Percentiles rank a stretch among this genome's conserved stretches.
Evolutionary conservation across 2,113 vertebrate species (phyloP).

Genomic region (Galbula dea): DNA sequence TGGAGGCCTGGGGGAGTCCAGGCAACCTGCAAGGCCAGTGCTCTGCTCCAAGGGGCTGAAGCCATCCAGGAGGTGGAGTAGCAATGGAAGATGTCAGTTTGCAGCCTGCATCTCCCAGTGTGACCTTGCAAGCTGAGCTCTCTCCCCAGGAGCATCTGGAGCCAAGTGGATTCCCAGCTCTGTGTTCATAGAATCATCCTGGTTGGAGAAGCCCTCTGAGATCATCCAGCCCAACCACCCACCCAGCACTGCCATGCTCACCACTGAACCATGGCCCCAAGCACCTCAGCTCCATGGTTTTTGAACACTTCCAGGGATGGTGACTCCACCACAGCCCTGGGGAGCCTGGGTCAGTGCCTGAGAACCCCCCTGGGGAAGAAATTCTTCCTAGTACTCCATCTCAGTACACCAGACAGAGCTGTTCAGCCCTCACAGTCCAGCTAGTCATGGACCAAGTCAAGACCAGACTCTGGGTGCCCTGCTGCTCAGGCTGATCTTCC

Average conservation of each 20-base stretch:
- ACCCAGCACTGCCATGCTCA: too few relatives aligned
- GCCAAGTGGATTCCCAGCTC: accelerated
- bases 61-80: neutral
- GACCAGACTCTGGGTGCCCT: neutral
- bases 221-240: too few relatives aligned
- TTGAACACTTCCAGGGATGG: too few relatives aligned
- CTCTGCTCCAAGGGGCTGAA: neutral
- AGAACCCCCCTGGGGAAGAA: too few relatives aligned
- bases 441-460: neutral
- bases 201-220: too few relatives aligned
- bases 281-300: too few relatives aligned
- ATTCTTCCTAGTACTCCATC: too few relatives aligned
- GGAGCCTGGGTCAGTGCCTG: too few relatives aligned
- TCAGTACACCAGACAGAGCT: neutral
- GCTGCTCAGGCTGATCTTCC: neutral
- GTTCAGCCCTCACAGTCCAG: neutral
- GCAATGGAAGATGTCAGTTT: accelerated
- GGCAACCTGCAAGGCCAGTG: accelerated
- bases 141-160: neutral
- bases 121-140: accelerated
- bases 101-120: neutral
- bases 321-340: too few relatives aligned
- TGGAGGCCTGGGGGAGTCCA: neutral
- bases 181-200: neutral
- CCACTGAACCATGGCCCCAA: too few relatives aligned